A percentile compares a stretch with the other conserved stretches of the same genome.
phyloP scores from a whole-genome alignment of 2,888 invertebrate species.

The Eurytoma adleriae region DNA sequence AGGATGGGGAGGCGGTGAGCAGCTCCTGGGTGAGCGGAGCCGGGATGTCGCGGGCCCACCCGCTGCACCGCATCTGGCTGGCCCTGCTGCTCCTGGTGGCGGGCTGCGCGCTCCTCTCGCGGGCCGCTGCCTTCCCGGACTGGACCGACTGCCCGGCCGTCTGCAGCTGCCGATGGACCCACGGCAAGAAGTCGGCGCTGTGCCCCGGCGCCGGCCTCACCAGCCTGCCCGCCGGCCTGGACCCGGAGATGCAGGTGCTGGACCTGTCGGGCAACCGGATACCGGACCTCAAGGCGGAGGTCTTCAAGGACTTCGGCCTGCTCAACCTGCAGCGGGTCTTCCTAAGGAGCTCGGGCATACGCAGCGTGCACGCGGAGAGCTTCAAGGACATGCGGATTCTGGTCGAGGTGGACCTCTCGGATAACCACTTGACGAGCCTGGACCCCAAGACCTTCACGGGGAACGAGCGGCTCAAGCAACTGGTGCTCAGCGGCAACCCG shows the following conservation, averaged over 20 bases:
- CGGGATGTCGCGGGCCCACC: background rate
- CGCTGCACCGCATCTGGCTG: conserved; percentile 66
- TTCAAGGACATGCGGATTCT: conserved; percentile 91
- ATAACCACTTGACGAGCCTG: conserved; percentile 86
- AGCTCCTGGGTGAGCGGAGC: background rate
- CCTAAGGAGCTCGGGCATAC: conserved; percentile 85
- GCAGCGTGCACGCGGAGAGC: conserved; percentile 88
- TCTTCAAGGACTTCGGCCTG: conserved; percentile 87
- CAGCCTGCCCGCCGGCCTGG: conserved; percentile 84
- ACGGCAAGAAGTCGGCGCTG: conserved; percentile 92
- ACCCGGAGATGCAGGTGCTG: conserved; percentile 89
- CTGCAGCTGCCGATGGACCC: conserved; percentile 94
- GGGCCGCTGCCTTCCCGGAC: conserved; percentile 81
- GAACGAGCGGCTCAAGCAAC: conserved; percentile 87
- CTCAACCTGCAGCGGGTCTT: conserved; percentile 91
- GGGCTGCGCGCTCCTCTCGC: conserved; percentile 65
- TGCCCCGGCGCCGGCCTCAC: conserved; percentile 90
- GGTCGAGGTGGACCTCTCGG: conserved; percentile 90
- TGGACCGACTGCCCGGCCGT: conserved; percentile 93
- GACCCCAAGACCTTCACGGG: conserved; percentile 90
- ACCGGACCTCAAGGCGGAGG: conserved; percentile 85
- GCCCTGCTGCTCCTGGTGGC: conserved; percentile 67
- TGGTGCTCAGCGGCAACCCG: conserved; percentile 90
- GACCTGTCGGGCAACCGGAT: conserved; percentile 90
- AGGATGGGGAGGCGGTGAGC: background rate